Evolutionary conservation across 2,888 invertebrate species (phyloP), one percentile per base, ranked within the genome.

Genomic region (Tryphoninae sp.): DNA sequence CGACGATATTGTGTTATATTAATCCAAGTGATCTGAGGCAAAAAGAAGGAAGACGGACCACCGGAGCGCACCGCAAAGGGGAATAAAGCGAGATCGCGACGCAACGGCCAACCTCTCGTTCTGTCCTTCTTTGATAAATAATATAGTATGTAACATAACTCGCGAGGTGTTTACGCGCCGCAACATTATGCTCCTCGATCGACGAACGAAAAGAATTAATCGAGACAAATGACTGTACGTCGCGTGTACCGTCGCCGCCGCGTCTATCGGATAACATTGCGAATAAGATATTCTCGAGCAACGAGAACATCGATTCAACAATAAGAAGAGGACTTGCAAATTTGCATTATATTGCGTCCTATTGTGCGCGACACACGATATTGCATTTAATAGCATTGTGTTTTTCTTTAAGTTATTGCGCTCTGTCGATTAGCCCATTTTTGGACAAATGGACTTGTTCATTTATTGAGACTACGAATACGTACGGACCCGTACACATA

Each of bases 51-150:
- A 68, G 55, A 26, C 26, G 26, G 26, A 26, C 26, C 2, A 26
- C 26, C 26, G 3, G 26, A 3, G 3, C 26, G 19, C 19, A 19
- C 19, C 19, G 19, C 19, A 19, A 26, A 26, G 3, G 26, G 26
- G 26, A 26, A 26, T 26, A 2, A 19, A 19, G 26, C 26, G 26
- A 26, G 26, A 78, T 79, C 42, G 80, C 76, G 78, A 82, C 83
- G 87, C 87, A 90, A 88, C 87, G 89, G 87, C 88, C 85, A 87
- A 90, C 85, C 89, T 91, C 91, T 90, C 90, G 90, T 91, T 91
- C 89, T 89, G 90, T 91, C 91, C 89, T 89, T 87, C 89, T 89
- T 89, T 89, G 87, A 78, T 86, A 87, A 59, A 67, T 42, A 53
- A 74, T 58, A 58, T 45, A 88, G 88, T 88, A 88, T 86, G 89